A percentile compares a stretch with the other conserved stretches of the same genome.
phyloP scores from a whole-genome alignment of 2,888 invertebrate genomes.

The Oscheius sp. region DNA sequence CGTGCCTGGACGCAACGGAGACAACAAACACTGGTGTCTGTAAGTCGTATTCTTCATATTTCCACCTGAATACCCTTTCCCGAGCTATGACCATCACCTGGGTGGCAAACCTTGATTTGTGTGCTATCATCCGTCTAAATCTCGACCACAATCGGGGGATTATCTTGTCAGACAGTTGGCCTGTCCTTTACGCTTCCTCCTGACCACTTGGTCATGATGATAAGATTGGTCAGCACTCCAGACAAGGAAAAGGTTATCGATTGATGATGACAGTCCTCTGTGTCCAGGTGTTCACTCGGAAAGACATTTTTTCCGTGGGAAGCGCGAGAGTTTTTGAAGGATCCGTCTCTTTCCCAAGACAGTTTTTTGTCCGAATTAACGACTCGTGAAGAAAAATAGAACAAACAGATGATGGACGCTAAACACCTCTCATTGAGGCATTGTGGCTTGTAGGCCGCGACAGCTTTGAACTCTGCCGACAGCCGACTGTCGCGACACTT shows the following conservation, averaged over 20 bases:
- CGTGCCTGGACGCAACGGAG: slow-evolving; percentile 2
- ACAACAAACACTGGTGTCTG: slow-evolving; percentile 26
- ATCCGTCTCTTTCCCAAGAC: slow-evolving; percentile 5
- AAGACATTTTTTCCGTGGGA: slow-evolving; percentile 16
- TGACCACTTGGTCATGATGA: slow-evolving; percentile 4
- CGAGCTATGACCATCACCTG: slow-evolving; percentile 6
- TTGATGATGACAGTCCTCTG: not conserved
- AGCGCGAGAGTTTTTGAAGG: not conserved
- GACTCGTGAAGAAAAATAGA: slow-evolving; percentile 17
- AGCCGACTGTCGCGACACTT: not conserved
- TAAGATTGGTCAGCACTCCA: slow-evolving; percentile 14
- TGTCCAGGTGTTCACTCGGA: not conserved
- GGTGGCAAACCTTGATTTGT: slow-evolving; percentile 4
- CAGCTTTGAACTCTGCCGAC: slow-evolving; percentile 22
- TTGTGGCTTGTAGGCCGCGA: slow-evolving; percentile 2
- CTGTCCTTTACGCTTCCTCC: slow-evolving; percentile 10
- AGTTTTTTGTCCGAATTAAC: slow-evolving; percentile 18
- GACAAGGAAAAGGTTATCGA: slow-evolving; percentile 9
- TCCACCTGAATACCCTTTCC: not conserved
- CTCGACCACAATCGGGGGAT: slow-evolving; percentile 24
- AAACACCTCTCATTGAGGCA: slow-evolving; percentile 20
- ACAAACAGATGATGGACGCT: slow-evolving; percentile 19
- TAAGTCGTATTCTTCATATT: slow-evolving; percentile 6
- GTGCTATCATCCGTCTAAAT: slow-evolving; percentile 10
- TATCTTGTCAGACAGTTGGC: slow-evolving; percentile 24